A percentile compares a stretch with the other conserved stretches of the same genome.
Evolutionary conservation across 2,797 vertebrate species (phyloP).

Genomic region (Pseudochromis fuscus): DNA sequence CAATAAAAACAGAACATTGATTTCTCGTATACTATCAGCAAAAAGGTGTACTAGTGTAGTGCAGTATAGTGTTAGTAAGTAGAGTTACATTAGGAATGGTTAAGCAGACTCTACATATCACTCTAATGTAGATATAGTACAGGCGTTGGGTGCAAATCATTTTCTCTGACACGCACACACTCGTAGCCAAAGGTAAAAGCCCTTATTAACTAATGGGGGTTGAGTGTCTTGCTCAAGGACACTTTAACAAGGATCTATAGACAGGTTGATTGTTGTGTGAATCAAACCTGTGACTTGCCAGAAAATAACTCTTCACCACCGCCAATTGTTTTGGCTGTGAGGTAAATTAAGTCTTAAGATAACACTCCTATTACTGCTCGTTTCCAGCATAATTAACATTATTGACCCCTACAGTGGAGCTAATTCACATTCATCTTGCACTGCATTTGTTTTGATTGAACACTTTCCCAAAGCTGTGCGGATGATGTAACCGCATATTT

Average conservation of each 20-base stretch:
- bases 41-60: not conserved
- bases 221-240: conserved; percentile 39
- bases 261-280: conserved; percentile 40
- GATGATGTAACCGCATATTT: conserved; percentile 2
- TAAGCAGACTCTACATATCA: not conserved
- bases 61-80: not conserved
- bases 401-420: conserved; percentile 47
- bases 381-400: conserved; percentile 63
- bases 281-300: conserved; percentile 35
- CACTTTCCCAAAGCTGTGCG: conserved; percentile 14
- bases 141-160: conserved; percentile 6
- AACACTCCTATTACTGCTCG: conserved; percentile 28
- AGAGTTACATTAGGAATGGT: not conserved
- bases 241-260: conserved; percentile 38
- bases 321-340: conserved; percentile 37
- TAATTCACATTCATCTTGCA: conserved; percentile 31
- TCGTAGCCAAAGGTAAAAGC: conserved; percentile 1
- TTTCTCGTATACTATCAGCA: not conserved
- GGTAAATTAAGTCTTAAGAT: conserved; percentile 47
- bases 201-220: conserved; percentile 33
- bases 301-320: conserved; percentile 21
- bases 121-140: not conserved
- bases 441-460: conserved; percentile 44
- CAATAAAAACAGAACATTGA: not conserved
- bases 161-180: not conserved